Percentiles rank a stretch among this genome's conserved stretches.
These are phyloP conservation scores for Piaya cayana DNA, from an alignment of 2,113 vertebrate species.

Conservation along the genomic window DNA sequence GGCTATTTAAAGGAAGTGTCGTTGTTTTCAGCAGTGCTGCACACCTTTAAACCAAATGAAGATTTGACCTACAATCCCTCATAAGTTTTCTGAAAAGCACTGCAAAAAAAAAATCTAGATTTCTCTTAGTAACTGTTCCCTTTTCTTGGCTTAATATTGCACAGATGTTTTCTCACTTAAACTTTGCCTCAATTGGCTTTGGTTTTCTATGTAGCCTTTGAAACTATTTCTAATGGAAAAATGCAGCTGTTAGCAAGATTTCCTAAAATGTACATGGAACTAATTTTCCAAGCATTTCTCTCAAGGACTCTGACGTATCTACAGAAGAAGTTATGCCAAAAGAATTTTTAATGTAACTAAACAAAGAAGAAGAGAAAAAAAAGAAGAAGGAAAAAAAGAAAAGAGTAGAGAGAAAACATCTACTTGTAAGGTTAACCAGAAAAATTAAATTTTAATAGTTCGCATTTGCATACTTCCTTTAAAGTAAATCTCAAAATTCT, in stretches of 20 bases:
- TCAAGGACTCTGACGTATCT: slow-evolving; percentile 62
- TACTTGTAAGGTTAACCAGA: neutral
- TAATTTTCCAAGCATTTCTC: slow-evolving; percentile 79
- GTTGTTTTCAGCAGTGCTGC: neutral
- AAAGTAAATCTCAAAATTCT: neutral
- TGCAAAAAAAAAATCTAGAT: slow-evolving; percentile 41
- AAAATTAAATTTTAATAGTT: neutral
- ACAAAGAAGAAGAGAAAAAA: neutral
- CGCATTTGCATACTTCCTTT: neutral
- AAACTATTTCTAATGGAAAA: slow-evolving; percentile 89
- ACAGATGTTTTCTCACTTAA: slow-evolving; percentile 82
- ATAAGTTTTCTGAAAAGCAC: slow-evolving; percentile 27
- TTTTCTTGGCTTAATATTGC: slow-evolving; percentile 72
- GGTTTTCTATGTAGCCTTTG: slow-evolving; percentile 74
- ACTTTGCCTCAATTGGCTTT: slow-evolving; percentile 80
- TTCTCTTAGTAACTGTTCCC: slow-evolving; percentile 63
- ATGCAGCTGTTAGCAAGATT: slow-evolving; percentile 88
- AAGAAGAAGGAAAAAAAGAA: no score
- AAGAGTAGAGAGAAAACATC: neutral
- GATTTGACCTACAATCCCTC: neutral
- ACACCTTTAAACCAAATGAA: slow-evolving; percentile 28
- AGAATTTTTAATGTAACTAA: slow-evolving; percentile 47
- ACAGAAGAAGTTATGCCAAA: slow-evolving; percentile 42
- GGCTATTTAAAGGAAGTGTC: neutral
- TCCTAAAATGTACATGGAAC: slow-evolving; percentile 82